Evolutionary conservation across 2,113 vertebrate genomes (phyloP), one percentile per base, ranked within the genome.

Genomic region (Callorhinus ursinus): DNA sequence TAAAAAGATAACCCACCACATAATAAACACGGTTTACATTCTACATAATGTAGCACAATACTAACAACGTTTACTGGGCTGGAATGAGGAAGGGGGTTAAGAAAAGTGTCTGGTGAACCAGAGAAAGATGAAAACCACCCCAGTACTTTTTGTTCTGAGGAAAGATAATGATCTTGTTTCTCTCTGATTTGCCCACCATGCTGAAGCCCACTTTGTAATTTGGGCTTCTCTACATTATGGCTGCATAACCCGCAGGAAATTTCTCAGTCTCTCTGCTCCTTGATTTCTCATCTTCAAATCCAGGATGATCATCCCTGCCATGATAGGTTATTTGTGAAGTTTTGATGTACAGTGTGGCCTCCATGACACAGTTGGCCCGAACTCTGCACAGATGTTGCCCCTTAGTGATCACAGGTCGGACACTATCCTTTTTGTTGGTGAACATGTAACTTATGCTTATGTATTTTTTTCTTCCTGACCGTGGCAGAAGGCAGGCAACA

Each of bases 291-390:
- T 81, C 39, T 71, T 16, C n/a, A 28, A 80, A 28, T 63, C 8
- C 76, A 33, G 33, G 21, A 14, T 76, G 88, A 46, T 31, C 10
- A 95, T 61, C 5, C 1, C 21, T 6, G 2, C 42, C 21, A 1
- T 6, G 18, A 9, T 0, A 24, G 7, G 2, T 59, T 61, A 21
- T 55, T 67, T 12, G 7, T 71, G 22, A 77, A 21, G 6, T 72
- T 46, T 7, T 31, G 22, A 2, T 12, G 6, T 15, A 7, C 1
- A 53, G 1, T 2, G 21, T 72, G 72, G 22, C 15, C 12, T 33
- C 22, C 0, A 3, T 2, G 5, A 12, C 10, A 1, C 5, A 2
- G 28, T 3, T 22, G 12, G 6, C 31, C n/a, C 12, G 1, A 13
- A 21, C 1, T 1, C 21, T 33, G 46, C 0, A 0, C 14, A 5